A percentile compares a stretch with the other conserved stretches of the same genome.
Evolutionary conservation across 2,113 vertebrate species (phyloP).

Genomic region (Seriola dumerili): DNA sequence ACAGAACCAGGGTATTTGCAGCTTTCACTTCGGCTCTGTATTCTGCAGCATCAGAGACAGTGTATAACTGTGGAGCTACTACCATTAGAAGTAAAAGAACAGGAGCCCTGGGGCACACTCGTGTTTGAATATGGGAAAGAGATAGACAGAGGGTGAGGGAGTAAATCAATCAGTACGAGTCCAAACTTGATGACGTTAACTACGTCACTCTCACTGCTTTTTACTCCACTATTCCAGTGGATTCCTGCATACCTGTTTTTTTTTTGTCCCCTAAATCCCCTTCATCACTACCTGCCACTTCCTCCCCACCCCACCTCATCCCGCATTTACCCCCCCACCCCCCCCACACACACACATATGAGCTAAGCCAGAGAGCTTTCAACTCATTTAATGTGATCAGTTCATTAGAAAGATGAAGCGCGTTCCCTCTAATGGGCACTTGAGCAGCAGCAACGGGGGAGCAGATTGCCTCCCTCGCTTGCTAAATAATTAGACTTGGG

Average conservation of each 20-base stretch:
- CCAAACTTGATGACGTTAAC: slow-evolving; percentile 19
- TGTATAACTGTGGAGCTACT: neutral
- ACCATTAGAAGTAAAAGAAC: slow-evolving; percentile 5
- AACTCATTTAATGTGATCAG: slow-evolving; percentile 79
- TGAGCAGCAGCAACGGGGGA: slow-evolving; percentile 78
- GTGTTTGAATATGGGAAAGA: neutral
- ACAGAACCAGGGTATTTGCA: neutral
- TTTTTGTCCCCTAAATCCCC: slow-evolving; percentile 59
- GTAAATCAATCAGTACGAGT: slow-evolving; percentile 27
- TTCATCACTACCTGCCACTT: slow-evolving; percentile 49
- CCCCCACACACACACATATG: slow-evolving; percentile 3
- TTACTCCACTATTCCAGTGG: neutral
- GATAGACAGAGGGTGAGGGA: neutral
- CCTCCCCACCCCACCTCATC: neutral
- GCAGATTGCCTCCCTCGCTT: slow-evolving; percentile 75
- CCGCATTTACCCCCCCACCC: neutral
- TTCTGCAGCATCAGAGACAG: neutral
- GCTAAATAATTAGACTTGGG: slow-evolving; percentile 78
- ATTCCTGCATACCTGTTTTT: slow-evolving; percentile 3
- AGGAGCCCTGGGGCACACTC: slow-evolving; percentile 1
- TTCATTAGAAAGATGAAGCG: slow-evolving; percentile 83
- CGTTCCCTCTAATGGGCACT: slow-evolving; percentile 78
- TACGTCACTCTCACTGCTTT: neutral
- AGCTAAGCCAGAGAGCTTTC: slow-evolving; percentile 54
- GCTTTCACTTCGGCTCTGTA: neutral